A percentile compares a stretch with the other conserved stretches of the same genome.
Evolutionary conservation across 2,113 vertebrate species (phyloP).

Genomic region (Melospiza melodia): DNA sequence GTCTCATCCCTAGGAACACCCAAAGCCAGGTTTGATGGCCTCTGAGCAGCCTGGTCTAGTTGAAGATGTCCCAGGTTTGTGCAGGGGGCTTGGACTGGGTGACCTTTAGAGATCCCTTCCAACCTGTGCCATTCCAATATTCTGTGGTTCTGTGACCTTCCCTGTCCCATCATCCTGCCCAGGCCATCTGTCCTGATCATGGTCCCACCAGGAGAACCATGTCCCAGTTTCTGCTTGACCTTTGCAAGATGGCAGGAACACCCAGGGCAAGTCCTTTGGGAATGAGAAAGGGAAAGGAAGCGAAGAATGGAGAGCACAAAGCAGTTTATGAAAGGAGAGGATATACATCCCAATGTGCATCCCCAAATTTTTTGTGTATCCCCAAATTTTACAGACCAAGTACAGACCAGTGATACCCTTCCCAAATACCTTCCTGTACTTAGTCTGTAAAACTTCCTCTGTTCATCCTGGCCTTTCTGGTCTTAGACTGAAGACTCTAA

Average conservation of each 20-base stretch:
- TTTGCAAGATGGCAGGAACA: neutral
- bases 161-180: neutral
- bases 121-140: neutral
- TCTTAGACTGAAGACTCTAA: neutral
- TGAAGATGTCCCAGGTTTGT: neutral
- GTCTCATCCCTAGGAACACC: neutral
- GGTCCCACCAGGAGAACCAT: neutral
- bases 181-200: neutral
- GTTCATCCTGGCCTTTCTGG: neutral
- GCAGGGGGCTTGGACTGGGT: fast-evolving
- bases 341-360: too few relatives aligned
- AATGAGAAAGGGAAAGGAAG: neutral
- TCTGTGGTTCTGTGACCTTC: neutral
- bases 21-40: neutral
- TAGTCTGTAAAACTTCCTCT: neutral
- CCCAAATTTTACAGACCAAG: too few relatives aligned
- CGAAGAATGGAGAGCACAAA: neutral
- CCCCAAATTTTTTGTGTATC: too few relatives aligned
- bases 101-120: neutral
- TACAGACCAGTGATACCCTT: neutral
- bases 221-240: fast-evolving
- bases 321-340: neutral
- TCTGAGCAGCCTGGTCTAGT: neutral
- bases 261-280: neutral
- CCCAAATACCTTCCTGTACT: neutral